These are phyloP conservation scores for Syrista parreyssii DNA, from an alignment of 2,888 invertebrate genomes.

Conservation along the genomic window DNA sequence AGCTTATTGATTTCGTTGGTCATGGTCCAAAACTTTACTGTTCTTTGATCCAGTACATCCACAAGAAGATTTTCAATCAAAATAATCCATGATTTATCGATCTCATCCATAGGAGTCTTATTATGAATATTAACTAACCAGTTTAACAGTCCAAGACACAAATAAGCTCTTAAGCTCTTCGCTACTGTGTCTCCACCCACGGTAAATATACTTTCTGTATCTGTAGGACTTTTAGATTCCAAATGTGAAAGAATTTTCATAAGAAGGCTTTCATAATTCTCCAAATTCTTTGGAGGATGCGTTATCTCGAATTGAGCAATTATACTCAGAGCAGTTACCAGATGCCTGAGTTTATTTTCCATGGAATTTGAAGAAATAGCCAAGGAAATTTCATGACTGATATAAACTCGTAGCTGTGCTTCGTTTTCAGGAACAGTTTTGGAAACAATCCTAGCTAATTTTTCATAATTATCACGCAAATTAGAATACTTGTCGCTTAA, in stretches of 20 bases:
- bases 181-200: slow-evolving; percentile 30
- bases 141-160: slow-evolving; percentile 50
- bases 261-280: slow-evolving; percentile 29
- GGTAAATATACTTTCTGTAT: slow-evolving; percentile 42
- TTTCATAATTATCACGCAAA: slow-evolving; percentile 32
- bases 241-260: slow-evolving; percentile 41
- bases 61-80: slow-evolving; percentile 42
- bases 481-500: slow-evolving; percentile 32
- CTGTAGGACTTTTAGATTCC: slow-evolving; percentile 35
- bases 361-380: slow-evolving; percentile 37
- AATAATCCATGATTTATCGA: slow-evolving; percentile 22
- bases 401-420: slow-evolving; percentile 31
- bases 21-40: slow-evolving; percentile 43
- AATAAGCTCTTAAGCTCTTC: slow-evolving; percentile 53
- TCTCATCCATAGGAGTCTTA: slow-evolving; percentile 10
- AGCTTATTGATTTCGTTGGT: slow-evolving; percentile 46
- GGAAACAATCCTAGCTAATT: slow-evolving; percentile 34
- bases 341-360: slow-evolving; percentile 41
- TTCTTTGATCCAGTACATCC: slow-evolving; percentile 43
- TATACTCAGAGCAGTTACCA: slow-evolving; percentile 41
- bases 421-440: slow-evolving; percentile 24
- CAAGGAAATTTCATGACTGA: slow-evolving; percentile 49
- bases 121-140: slow-evolving; percentile 38
- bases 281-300: slow-evolving; percentile 23
- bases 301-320: slow-evolving; percentile 45